Evolutionary conservation across 2,888 invertebrate species (phyloP).

Genomic region (Thalpophila matura): DNA sequence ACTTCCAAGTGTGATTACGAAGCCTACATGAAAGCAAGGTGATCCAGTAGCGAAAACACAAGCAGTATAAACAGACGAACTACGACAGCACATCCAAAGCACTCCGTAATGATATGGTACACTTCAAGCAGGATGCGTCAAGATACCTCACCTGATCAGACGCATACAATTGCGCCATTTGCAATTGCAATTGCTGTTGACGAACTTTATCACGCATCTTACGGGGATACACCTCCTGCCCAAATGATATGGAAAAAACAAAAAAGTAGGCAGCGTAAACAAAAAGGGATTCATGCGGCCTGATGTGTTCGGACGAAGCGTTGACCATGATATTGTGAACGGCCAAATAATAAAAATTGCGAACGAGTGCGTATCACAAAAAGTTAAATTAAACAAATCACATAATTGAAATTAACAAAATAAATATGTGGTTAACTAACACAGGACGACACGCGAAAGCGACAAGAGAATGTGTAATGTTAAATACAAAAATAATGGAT

Average conservation of each 20-base stretch:
- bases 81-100: conserved; percentile 91
- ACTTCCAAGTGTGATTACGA: conserved; percentile 62
- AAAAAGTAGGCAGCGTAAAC: conserved; percentile 90
- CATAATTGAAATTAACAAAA: conserved; percentile 71
- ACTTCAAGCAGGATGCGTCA: conserved; percentile 87
- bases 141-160: conserved; percentile 89
- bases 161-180: conserved; percentile 91
- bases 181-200: conserved; percentile 92
- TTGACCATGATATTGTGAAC: conserved; percentile 69
- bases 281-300: conserved; percentile 88
- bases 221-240: conserved; percentile 95
- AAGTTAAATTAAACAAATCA: conserved; percentile 74
- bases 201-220: conserved; percentile 95
- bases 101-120: conserved; percentile 77
- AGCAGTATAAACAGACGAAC: conserved; percentile 80
- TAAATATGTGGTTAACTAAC: conserved; percentile 81
- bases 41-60: conserved; percentile 77
- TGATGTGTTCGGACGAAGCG: conserved; percentile 81
- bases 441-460: conserved; percentile 84
- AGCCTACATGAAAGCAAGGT: conserved; percentile 77
- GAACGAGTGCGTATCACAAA: conserved; percentile 71
- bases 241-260: conserved; percentile 91
- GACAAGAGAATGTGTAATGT: conserved; percentile 68
- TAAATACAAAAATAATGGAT: conserved; percentile 83
- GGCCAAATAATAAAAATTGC: conserved; percentile 73